Evolutionary conservation across 1,140 invertebrate genomes (phyloP).

Genomic region (Sogatella furcifera): DNA sequence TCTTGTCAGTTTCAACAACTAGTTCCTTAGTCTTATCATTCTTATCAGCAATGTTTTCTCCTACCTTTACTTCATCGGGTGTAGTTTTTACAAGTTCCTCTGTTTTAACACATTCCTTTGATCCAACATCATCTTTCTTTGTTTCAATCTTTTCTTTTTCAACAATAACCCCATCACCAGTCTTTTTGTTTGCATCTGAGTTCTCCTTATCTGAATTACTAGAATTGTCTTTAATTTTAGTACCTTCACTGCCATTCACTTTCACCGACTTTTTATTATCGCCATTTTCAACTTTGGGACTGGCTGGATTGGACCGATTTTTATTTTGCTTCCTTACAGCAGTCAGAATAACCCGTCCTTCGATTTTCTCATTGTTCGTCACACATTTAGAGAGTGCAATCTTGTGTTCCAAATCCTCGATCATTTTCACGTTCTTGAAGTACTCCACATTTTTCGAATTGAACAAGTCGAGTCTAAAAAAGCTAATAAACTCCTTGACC

Average conservation of each 20-base stretch:
- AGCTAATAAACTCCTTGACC: background rate
- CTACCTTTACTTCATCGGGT: background rate
- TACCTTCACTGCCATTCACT: no score
- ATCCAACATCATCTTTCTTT: background rate
- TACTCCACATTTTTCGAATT: background rate
- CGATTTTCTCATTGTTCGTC: background rate
- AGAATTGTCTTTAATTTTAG: no score
- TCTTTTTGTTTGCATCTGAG: no score
- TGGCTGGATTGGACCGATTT: no score
- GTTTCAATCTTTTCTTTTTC: background rate
- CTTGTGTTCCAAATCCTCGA: background rate
- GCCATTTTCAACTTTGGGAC: no score
- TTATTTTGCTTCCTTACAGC: background rate
- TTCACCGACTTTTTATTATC: no score
- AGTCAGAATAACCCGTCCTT: background rate
- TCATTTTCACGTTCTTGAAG: background rate
- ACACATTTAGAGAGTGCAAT: background rate
- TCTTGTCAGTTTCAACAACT: background rate
- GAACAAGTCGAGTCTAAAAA: background rate
- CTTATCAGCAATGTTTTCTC: background rate
- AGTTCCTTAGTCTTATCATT: slow-evolving; percentile 3
- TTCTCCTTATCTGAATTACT: no score
- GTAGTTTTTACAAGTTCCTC: no score
- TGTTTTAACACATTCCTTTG: no score
- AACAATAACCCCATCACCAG: background rate